phyloP scores from a whole-genome alignment of 2,797 vertebrate species.

The Acipenser oxyrinchus region DNA sequence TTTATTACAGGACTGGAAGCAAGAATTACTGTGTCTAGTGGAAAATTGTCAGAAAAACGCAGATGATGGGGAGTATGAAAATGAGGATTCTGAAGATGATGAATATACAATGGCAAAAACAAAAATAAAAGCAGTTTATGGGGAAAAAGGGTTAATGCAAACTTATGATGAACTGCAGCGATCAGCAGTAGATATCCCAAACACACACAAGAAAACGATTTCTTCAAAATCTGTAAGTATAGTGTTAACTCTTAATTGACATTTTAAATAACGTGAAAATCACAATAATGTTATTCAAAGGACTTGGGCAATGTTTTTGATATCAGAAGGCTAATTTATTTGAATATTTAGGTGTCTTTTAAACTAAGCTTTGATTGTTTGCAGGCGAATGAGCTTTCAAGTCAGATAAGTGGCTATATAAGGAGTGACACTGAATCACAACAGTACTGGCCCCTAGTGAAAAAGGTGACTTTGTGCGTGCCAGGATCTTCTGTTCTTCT shows the following conservation, averaged over 20 bases:
- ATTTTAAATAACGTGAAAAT: too few species aligned
- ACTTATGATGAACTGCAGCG: conserved; percentile 17
- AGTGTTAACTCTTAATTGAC: too few species aligned
- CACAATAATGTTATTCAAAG: too few species aligned
- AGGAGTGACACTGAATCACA: neutral
- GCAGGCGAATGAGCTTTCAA: neutral
- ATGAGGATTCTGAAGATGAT: neutral
- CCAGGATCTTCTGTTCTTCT: neutral
- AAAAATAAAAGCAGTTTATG: conserved; percentile 31
- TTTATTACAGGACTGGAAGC: conserved; percentile 29
- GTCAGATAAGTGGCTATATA: conserved; percentile 7
- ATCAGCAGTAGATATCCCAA: conserved; percentile 24
- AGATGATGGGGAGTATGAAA: neutral
- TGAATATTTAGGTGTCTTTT: too few species aligned
- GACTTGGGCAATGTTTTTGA: too few species aligned
- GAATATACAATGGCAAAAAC: neutral
- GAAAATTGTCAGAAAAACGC: neutral
- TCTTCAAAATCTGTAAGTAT: too few species aligned
- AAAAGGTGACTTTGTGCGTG: conserved; percentile 5
- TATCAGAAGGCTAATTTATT: too few species aligned
- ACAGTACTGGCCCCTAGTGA: conserved; percentile 12
- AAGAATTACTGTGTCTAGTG: conserved; percentile 22
- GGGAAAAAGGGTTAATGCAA: conserved; percentile 13
- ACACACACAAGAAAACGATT: conserved; percentile 15
- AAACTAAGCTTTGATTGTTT: too few species aligned